phyloP scores from a whole-genome alignment of 1,140 invertebrate species.

The Phthorimaea operculella region DNA sequence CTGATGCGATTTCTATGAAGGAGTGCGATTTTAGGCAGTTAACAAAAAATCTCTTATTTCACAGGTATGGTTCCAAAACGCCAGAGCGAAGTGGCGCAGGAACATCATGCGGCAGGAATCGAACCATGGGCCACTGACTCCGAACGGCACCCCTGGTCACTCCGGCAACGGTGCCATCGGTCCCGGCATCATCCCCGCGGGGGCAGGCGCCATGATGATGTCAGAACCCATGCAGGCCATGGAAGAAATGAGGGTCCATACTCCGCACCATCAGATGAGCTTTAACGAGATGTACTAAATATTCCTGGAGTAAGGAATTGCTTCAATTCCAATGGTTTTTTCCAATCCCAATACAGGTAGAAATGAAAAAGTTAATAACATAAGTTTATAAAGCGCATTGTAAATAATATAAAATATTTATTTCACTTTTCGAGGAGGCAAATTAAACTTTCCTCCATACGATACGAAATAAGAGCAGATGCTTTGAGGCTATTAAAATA shows the following conservation, averaged over 20 bases:
- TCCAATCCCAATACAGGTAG: no score
- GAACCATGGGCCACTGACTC: background rate
- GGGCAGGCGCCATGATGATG: conserved; percentile 31
- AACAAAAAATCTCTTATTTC: background rate
- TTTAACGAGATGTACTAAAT: conserved; percentile 56
- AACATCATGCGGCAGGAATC: conserved; percentile 83
- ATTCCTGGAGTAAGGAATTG: background rate
- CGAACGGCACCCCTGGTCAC: conserved; percentile 30
- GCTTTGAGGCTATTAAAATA: no score
- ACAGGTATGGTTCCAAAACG: conserved; percentile 99
- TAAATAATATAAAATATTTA: no score
- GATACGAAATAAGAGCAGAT: no score
- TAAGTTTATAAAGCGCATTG: no score
- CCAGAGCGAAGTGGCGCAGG: conserved; percentile 93
- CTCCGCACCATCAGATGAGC: conserved; percentile 42
- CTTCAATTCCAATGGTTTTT: no score
- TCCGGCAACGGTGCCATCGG: conserved; percentile 27
- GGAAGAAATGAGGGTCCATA: conserved; percentile 48
- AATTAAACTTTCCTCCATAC: no score
- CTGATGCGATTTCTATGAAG: no score
- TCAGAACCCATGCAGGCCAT: conserved; percentile 38
- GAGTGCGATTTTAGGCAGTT: no score
- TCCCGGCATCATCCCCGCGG: conserved; percentile 22
- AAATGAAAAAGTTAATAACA: no score
- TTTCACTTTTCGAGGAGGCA: no score